Conservation (phyloP, 64 coral and sea anemone species). For the Trachythela sp. region DNA sequence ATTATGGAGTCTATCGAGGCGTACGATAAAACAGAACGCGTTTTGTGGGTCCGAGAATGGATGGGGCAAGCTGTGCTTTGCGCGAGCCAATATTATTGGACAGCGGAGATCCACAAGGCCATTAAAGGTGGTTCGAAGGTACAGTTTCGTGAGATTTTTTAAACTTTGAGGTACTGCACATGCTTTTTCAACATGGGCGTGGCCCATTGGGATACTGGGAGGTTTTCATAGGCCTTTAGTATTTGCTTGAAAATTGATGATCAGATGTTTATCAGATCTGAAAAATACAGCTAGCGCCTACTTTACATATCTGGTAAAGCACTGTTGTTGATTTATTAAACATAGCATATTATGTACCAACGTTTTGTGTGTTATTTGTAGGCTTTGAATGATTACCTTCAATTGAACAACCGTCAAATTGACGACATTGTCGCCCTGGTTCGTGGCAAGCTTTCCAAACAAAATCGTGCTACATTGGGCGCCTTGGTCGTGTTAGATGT, state of each 20-base stretch:
- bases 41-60: conserved; percentile 85
- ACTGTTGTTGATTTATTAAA: no score
- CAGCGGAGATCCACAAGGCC: conserved; percentile 78
- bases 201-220: no score
- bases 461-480: conserved; percentile 92
- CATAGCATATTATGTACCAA: neutral
- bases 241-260: no score
- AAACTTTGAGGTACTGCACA: no score
- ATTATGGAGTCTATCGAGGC: conserved; percentile 92
- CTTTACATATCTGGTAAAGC: no score
- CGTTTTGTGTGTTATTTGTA: neutral
- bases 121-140: conserved; percentile 71
- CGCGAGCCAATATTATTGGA: conserved; percentile 88
- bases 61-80: conserved; percentile 93
- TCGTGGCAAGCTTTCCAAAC: conserved; percentile 91
- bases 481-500: conserved; percentile 95
- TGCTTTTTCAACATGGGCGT: no score
- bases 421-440: conserved; percentile 86
- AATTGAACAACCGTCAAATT: conserved; percentile 82
- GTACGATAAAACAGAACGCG: conserved; percentile 66
- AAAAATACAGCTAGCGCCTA: no score
- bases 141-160: neutral
- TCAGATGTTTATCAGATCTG: no score
- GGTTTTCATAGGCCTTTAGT: no score
- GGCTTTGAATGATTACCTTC: conserved; percentile 70